Evolutionary conservation across 2,888 invertebrate species (phyloP).

Genomic region (Eupithecia inturbata): DNA sequence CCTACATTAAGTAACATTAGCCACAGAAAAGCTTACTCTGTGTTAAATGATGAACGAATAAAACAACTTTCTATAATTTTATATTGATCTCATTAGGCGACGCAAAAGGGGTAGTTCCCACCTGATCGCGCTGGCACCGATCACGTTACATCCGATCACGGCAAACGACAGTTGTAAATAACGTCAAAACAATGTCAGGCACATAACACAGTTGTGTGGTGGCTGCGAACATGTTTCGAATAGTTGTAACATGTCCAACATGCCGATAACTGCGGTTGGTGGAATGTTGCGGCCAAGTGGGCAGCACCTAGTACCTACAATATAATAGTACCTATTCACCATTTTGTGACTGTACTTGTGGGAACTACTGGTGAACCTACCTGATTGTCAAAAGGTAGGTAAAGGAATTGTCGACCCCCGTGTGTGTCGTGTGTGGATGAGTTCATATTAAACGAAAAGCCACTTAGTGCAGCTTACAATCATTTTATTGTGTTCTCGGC

Average conservation of each 20-base stretch:
- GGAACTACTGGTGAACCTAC: background rate
- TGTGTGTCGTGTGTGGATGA: no score
- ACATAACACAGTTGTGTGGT: background rate
- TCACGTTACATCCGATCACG: no score
- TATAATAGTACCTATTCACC: background rate
- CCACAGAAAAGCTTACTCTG: no score
- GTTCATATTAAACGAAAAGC: no score
- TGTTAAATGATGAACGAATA: no score
- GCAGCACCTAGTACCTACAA: background rate
- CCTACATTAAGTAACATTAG: no score
- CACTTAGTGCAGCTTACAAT: no score
- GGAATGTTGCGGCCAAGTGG: constrained; percentile 7
- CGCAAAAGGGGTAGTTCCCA: no score
- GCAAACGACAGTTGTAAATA: background rate
- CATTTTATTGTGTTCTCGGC: no score
- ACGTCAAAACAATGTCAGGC: background rate
- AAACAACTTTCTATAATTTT: background rate
- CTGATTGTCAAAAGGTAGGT: background rate
- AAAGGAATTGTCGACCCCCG: background rate
- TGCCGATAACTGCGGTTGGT: constrained; percentile 11
- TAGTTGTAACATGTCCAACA: constrained; percentile 19
- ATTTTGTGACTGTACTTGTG: no score
- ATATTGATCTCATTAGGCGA: background rate
- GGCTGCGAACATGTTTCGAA: constrained; percentile 5
- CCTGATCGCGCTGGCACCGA: no score